Conservation (phyloP, 2,888 invertebrate species). For the Lottia scabra region DNA sequence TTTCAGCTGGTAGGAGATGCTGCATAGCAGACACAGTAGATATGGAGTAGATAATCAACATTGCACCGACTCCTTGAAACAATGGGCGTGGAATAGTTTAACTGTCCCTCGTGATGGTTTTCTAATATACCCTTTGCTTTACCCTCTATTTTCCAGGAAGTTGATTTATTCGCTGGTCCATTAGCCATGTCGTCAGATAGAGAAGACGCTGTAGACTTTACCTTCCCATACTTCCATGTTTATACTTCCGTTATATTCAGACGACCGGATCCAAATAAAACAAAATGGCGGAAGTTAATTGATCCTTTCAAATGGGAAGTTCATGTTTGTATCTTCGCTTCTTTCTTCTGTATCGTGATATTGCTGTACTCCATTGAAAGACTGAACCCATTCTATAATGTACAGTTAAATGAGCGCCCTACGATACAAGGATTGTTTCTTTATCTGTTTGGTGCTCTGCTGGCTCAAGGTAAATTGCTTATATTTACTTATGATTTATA, state of each 20-base stretch:
- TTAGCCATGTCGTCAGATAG: slow-evolving; percentile 90
- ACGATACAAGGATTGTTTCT: slow-evolving; percentile 72
- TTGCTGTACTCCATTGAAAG: slow-evolving; percentile 43
- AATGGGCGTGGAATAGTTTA: no score
- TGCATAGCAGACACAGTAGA: no score
- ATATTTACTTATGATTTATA: no score
- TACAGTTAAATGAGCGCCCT: background rate
- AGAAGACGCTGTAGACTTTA: slow-evolving; percentile 89
- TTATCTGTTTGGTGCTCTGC: slow-evolving; percentile 90
- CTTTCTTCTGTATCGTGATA: slow-evolving; percentile 36
- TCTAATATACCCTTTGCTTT: no score
- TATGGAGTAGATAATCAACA: no score
- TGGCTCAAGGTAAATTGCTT: slow-evolving; percentile 85
- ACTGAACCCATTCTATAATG: slow-evolving; percentile 40
- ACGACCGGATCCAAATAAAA: slow-evolving; percentile 38
- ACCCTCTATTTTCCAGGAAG: slow-evolving; percentile 74
- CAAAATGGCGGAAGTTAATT: slow-evolving; percentile 47
- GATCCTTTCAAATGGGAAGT: slow-evolving; percentile 50
- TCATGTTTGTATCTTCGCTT: slow-evolving; percentile 35
- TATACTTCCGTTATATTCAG: slow-evolving; percentile 43
- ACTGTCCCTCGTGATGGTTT: no score
- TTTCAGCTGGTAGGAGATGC: no score
- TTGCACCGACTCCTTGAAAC: no score
- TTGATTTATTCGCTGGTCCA: slow-evolving; percentile 85
- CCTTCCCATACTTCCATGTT: slow-evolving; percentile 77